phyloP scores from a whole-genome alignment of 1,140 invertebrate species.

The Tribolium madens region DNA sequence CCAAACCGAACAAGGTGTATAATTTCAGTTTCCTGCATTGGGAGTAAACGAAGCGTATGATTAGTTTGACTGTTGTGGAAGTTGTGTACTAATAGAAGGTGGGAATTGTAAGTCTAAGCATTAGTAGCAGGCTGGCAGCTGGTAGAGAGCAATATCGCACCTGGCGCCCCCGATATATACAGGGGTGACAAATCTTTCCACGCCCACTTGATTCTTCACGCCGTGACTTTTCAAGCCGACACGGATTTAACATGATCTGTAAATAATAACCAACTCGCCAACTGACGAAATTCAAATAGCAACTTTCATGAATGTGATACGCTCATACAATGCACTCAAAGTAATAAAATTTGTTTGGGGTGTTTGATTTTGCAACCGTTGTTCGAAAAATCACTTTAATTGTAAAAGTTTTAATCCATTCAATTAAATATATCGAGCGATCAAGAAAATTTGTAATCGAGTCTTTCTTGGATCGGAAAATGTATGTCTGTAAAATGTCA shows the following conservation, averaged over 20 bases:
- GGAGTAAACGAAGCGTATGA: constrained; percentile 37
- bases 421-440: too few relatives aligned
- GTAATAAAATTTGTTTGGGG: neutral
- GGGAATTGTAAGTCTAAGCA: constrained; percentile 20
- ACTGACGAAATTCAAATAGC: neutral
- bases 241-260: constrained; percentile 60
- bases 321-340: neutral
- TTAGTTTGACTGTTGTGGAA: constrained; percentile 31
- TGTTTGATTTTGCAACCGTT: too few relatives aligned
- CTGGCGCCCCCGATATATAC: constrained; percentile 58
- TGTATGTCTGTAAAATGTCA: too few relatives aligned
- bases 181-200: constrained; percentile 65
- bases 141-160: constrained; percentile 55
- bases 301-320: neutral
- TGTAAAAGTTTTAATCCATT: too few relatives aligned
- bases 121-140: constrained; percentile 42
- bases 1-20: constrained; percentile 35
- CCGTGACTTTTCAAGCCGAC: constrained; percentile 66
- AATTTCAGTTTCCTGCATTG: constrained; percentile 6
- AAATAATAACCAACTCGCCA: constrained; percentile 15
- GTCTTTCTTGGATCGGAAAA: too few relatives aligned
- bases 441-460: too few relatives aligned
- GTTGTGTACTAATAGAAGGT: constrained; percentile 40
- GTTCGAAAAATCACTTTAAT: too few relatives aligned
- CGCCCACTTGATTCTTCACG: constrained; percentile 66